Evolutionary conservation across 2,113 vertebrate species (phyloP), one percentile per base, ranked within the genome.

Genomic region (Cygnus atratus): DNA sequence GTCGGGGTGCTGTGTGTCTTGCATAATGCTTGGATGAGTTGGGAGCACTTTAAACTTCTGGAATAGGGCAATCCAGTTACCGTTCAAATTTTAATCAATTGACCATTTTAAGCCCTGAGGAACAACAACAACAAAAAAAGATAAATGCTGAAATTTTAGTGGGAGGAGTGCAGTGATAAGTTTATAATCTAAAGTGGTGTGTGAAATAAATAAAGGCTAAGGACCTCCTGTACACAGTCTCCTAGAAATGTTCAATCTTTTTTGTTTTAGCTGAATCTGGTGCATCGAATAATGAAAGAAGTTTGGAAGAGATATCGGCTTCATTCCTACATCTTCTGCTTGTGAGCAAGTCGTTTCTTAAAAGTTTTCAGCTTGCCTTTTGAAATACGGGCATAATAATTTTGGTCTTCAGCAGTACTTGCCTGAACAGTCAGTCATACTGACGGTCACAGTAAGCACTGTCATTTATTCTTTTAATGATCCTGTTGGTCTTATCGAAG

Each of bases 231-330:
- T 59, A 31, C 17, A 10, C 14, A 59, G 50, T 17, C 66, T 84
- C 8, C 37, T 58, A 63, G 31, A 83, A 74, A 73, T 67, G 61
- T n/a, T 19, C 9, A 41, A 5, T 78, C 24, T 85, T 41, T 68
- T 88, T 70, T 37, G 44, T 95, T 98, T 62, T 96, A 99, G 99
- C 96, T 99, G 98, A 98, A 98, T 95, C 98, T 99, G 95, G 97
- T 99, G 81, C 98, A 98, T 97, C 97, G 97, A 96, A 98, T 99
- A 95, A 83, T 99, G 98, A 99, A 99, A 93, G 97, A 98, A 43
- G 97, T 98, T 85, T 99, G 99, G 99, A 97, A 96, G 95, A 99
- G 98, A 97, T 97, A 98, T 79, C 96, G 97, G 74, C 98, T 99
- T 50, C 96, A 97, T 48, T 96, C 98, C 73, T 92, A 78, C 76